These are phyloP conservation scores for Echeneis naucrates DNA, from an alignment of 2,797 vertebrate genomes.

Conservation along the genomic window DNA sequence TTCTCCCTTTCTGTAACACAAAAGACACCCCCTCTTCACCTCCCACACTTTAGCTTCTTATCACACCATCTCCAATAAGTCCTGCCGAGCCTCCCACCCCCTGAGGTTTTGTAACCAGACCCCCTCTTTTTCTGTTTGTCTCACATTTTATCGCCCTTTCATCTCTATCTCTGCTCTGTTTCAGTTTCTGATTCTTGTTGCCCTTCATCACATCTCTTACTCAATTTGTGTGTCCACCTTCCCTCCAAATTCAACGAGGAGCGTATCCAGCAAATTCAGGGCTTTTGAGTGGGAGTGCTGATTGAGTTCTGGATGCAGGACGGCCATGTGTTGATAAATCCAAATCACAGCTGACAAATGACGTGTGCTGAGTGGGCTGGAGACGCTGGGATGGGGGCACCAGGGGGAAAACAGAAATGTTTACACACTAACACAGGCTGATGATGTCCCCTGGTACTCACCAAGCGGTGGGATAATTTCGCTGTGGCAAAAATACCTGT, in stretches of 20 bases:
- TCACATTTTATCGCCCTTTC: neutral
- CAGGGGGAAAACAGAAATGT: conserved; percentile 73
- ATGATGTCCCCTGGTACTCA: conserved; percentile 71
- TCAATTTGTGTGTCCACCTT: neutral
- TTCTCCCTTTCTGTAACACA: conserved; percentile 37
- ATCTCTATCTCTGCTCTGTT: conserved; percentile 22
- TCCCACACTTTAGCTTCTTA: conserved; percentile 54
- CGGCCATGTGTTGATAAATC: conserved; percentile 69
- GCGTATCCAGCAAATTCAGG: conserved; percentile 49
- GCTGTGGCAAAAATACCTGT: conserved; percentile 67
- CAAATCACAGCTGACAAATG: conserved; percentile 80
- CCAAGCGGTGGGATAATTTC: conserved; percentile 69
- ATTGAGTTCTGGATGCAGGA: conserved; percentile 54
- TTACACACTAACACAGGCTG: conserved; percentile 77
- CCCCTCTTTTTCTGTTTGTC: conserved; percentile 2
- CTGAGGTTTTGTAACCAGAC: conserved; percentile 45
- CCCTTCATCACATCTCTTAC: neutral
- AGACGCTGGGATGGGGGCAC: conserved; percentile 61
- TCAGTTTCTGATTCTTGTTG: conserved; percentile 23
- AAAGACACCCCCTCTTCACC: conserved; percentile 33
- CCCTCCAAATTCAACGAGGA: conserved; percentile 14
- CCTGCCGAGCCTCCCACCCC: conserved; percentile 33
- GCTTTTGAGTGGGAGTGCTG: conserved; percentile 41
- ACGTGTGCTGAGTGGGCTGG: conserved; percentile 66
- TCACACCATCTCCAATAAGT: conserved; percentile 43